Conservation (phyloP, 2,113 vertebrate genomes). For the Anarhynchus alexandrinus region DNA sequence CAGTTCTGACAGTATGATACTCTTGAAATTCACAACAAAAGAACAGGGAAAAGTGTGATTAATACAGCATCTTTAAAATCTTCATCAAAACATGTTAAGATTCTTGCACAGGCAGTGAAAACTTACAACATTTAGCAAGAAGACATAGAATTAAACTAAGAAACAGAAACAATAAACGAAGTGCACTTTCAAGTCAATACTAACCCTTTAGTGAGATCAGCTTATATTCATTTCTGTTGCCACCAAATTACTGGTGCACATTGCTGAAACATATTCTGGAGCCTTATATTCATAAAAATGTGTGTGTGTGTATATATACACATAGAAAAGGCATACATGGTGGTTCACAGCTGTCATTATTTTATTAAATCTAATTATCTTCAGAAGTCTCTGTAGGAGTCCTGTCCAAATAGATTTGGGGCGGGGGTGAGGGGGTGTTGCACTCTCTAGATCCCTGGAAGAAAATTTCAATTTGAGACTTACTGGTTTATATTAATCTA, state of each 20-base stretch:
- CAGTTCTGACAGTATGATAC: slow-evolving; percentile 20
- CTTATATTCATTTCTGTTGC: not conserved
- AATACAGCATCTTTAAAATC: slow-evolving; percentile 16
- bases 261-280: not conserved
- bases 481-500: not conserved
- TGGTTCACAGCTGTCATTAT: not conserved
- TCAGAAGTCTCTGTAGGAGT: not conserved
- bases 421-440: fast-evolving
- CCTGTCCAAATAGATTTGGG: not conserved
- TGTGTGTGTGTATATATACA: not conserved
- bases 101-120: not conserved
- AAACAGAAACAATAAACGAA: slow-evolving; percentile 6
- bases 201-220: not conserved
- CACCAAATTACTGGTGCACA: not conserved
- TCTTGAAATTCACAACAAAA: slow-evolving; percentile 32
- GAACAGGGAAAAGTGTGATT: slow-evolving; percentile 26
- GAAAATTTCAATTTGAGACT: not conserved
- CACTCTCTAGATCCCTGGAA: not conserved
- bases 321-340: not conserved
- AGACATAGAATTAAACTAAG: not conserved
- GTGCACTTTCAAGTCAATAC: not conserved
- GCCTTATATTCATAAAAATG: not conserved
- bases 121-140: not conserved
- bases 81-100: not conserved
- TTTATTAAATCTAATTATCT: not conserved